Percentiles rank a stretch among this genome's conserved stretches.
Conservation (phyloP, 1,140 invertebrate species). For the Aphelenchoides avenae region DNA sequence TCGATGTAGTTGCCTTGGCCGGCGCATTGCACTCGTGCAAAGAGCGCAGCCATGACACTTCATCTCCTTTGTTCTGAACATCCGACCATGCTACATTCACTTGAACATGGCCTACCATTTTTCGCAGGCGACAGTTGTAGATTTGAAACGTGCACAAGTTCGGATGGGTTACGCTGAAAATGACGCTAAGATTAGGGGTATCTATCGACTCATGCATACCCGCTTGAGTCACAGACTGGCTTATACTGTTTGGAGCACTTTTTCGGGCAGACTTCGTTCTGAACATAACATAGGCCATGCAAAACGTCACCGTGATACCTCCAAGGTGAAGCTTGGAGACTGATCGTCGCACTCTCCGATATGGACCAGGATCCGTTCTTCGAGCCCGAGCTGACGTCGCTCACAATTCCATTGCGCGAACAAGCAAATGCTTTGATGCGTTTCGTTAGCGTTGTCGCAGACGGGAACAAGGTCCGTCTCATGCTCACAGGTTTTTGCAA, state of each 20-base stretch:
- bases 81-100: neutral
- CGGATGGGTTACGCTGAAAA: slow-evolving; percentile 44
- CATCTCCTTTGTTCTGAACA: slow-evolving; percentile 9
- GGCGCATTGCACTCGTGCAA: slow-evolving; percentile 34
- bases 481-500: slow-evolving; percentile 5
- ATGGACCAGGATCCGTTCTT: slow-evolving; percentile 39
- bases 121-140: slow-evolving; percentile 43
- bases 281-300: slow-evolving; percentile 2
- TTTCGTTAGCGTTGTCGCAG: slow-evolving; percentile 18
- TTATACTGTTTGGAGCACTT: slow-evolving; percentile 37
- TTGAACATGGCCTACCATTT: slow-evolving; percentile 18
- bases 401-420: slow-evolving; percentile 46
- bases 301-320: slow-evolving; percentile 10
- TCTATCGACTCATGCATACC: too few relatives aligned
- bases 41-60: slow-evolving; percentile 19
- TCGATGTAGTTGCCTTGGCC: too few relatives aligned
- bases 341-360: slow-evolving; percentile 26
- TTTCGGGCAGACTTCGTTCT: slow-evolving; percentile 39
- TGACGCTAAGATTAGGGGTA: too few relatives aligned
- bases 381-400: slow-evolving; percentile 6
- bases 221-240: slow-evolving; percentile 41
- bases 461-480: slow-evolving; percentile 5
- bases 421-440: slow-evolving; percentile 16
- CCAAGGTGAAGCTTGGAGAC: slow-evolving; percentile 14
- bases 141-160: slow-evolving; percentile 48